Evolutionary conservation across 2,113 vertebrate genomes (phyloP), one percentile per base, ranked within the genome.

Genomic region (Lontra canadensis): DNA sequence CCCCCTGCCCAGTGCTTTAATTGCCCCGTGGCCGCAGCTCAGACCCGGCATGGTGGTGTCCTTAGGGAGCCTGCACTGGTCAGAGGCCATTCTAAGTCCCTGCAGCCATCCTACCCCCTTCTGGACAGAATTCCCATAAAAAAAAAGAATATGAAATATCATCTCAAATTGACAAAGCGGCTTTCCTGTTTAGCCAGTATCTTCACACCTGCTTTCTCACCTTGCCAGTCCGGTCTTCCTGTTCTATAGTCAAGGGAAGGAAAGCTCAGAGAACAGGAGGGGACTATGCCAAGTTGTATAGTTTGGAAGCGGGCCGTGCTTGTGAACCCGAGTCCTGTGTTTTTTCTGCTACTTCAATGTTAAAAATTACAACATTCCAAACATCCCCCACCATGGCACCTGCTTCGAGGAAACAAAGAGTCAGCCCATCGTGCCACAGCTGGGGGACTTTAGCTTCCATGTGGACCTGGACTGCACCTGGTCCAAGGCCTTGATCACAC

Each of bases 331-430:
- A 21, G 52, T 71, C 49, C 14, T 78, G 39, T 49, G 74, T 34
- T 36, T 49, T 83, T 39, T 36, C 52, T 18, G 39, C 49, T 4
- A 57, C 18, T 26, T 65, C 2, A 42, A 1, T 31, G 59, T 52
- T 59, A 55, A 63, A 57, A 34, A 20, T 36, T 39, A 36, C 20
- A 23, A 12, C n/a, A n/a, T 14, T 3, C 52, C 15, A 42, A 42
- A 42, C 42, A 42, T 42, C 42, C 42, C 42, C 17, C 7, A 17
- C 17, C 67, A 3, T 25, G 3, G 3, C 36, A n/a, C 29, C 25
- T 42, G 61, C 80, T 74, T 90, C 49, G 76, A 69, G 57, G 47
- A 93, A 88, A n/a, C 36, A 42, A 59, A 47, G 78, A 93, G 15
- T 26, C 34, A 6, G 15, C 4, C 21, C 36, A 18, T 76, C 4